phyloP scores from a whole-genome alignment of 2,113 vertebrate species.

The Caranx ignobilis region DNA sequence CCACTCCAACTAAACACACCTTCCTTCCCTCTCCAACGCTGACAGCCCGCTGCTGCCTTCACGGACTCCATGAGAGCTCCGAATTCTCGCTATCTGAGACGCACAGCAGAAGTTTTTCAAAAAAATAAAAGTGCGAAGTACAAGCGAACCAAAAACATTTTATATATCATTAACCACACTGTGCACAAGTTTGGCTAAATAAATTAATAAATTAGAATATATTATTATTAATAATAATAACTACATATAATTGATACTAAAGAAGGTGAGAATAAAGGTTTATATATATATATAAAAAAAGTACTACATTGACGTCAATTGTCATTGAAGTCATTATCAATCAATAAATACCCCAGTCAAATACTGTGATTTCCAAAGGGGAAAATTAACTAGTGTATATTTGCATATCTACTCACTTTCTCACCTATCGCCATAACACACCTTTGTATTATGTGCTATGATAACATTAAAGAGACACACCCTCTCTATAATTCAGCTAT shows the following conservation, averaged over 20 bases:
- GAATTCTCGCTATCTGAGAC: not conserved
- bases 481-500: not conserved
- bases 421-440: too few species aligned
- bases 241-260: too few species aligned
- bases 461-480: not conserved
- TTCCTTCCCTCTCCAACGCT: constrained; percentile 69
- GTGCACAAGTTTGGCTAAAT: not conserved
- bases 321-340: too few species aligned
- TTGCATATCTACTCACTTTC: not conserved
- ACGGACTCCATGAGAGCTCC: not conserved
- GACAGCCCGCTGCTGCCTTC: constrained; percentile 71
- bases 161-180: not conserved
- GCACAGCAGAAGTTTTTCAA: not conserved
- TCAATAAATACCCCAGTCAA: not conserved
- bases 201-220: not conserved
- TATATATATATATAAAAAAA: too few species aligned
- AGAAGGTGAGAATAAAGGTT: too few species aligned
- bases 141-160: not conserved
- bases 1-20: constrained; percentile 77
- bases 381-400: not conserved
- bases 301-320: too few species aligned
- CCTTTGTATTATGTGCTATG: not conserved
- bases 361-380: not conserved
- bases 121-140: not conserved
- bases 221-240: not conserved